These are phyloP conservation scores for Ichneumoninae sp. DNA, from an alignment of 2,888 invertebrate species.

Conservation along the genomic window DNA sequence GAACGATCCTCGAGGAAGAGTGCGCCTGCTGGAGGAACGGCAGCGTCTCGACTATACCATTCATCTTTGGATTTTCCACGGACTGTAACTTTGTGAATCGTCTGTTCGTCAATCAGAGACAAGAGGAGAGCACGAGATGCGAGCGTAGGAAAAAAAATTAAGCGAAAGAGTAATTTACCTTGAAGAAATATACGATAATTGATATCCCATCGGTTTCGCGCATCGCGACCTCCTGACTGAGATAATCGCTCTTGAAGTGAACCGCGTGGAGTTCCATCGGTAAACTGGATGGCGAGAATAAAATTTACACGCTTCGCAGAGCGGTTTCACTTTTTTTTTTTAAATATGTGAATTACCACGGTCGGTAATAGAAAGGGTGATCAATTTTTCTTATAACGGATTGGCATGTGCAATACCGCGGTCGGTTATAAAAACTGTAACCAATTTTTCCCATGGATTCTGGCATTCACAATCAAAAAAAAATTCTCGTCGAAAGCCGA, in stretches of 20 bases:
- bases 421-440: too few species aligned
- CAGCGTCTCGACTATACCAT: constrained; percentile 85
- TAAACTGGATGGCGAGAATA: constrained; percentile 78
- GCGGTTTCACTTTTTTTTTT: background rate
- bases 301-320: background rate
- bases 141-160: background rate
- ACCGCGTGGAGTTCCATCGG: constrained; percentile 89
- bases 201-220: constrained; percentile 86
- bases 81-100: constrained; percentile 84
- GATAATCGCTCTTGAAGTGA: constrained; percentile 87
- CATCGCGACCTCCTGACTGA: constrained; percentile 87
- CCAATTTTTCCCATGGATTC: too few species aligned
- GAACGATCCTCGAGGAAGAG: constrained; percentile 85
- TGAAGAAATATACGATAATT: constrained; percentile 87
- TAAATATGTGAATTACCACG: too few species aligned
- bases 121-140: background rate
- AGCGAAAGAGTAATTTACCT: constrained; percentile 79
- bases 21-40: constrained; percentile 85
- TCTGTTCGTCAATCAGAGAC: background rate
- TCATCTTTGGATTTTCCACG: constrained; percentile 83
- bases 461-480: too few species aligned
- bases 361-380: too few species aligned
- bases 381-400: too few species aligned
- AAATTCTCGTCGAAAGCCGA: too few species aligned
- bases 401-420: too few species aligned